Base-by-base conservation (phyloP, 2,888 invertebrate species). In the Rhimphoctona megacephalus region DNA sequence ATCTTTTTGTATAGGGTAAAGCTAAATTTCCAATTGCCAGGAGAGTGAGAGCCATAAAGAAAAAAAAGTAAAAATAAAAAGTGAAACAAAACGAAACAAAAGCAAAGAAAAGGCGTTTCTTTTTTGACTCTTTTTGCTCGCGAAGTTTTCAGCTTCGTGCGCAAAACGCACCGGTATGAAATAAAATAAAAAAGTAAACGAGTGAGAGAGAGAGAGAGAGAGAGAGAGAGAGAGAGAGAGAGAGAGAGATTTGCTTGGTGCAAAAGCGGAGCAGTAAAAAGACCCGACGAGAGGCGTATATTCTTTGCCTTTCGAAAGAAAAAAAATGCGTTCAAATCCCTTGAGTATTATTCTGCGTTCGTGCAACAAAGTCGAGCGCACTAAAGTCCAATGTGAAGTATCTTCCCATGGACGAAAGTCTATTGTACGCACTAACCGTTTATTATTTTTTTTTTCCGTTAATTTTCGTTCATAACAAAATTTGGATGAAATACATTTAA, bases 351-450 rank as follows among this genome's bases (percentile, higher is more conserved):
- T 69, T 79, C 73, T 83, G 33, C 73, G 54, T 73, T 73, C 54
- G 79, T 83, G 72, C 73, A 61, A 73, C 73, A 67, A 73, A 73
- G 72, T 52, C 64, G 61, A n/a, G 36, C 49, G 67, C 36, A 43
- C 76, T 66, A 54, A 76, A 85, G 43, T 85, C 84, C 52, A 81
- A 54, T 54, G 76, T 61, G 80, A 81, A 76, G 70, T 81, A 54
- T 85, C 81, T 79, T 81, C 82, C 57, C 80, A 80, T 78, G 70
- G 70, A 80, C 70, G 43, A 52, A 2, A 11, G 14, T 43, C 43
- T 11, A 14, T 14, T 1, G 43, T 14, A 11, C 43, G 11, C 0
- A 2, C 74, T 49, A 52, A 67, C 67, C 74, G 25, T 78, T 54
- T 39, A 67, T 78, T 36, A 52, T 54, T 67, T 25, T 73, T 66